Evolutionary conservation across 1,140 invertebrate species (phyloP).

Genomic region (Laupala kohalensis): DNA sequence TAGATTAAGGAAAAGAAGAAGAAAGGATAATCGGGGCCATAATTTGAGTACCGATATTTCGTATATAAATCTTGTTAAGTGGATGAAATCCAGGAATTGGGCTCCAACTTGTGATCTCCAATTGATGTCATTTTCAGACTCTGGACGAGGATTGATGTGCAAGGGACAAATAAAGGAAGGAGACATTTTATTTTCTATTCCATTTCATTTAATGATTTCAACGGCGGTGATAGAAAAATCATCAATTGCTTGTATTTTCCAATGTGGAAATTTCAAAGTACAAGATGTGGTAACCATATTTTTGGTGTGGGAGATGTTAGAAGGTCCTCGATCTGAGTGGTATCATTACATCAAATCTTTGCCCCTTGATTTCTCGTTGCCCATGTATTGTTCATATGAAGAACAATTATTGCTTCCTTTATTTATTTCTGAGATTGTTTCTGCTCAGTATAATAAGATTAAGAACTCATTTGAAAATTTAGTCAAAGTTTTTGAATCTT

Average conservation of each 20-base stretch:
- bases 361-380: constrained; percentile 35
- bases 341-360: constrained; percentile 42
- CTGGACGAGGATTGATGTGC: constrained; percentile 44
- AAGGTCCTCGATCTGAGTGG: constrained; percentile 29
- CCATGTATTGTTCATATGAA: constrained; percentile 33
- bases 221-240: constrained; percentile 31
- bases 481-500: constrained; percentile 20
- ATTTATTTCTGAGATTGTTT: constrained; percentile 20
- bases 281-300: constrained; percentile 46
- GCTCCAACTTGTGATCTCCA: constrained; percentile 28
- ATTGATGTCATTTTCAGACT: constrained; percentile 33
- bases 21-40: background rate
- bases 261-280: constrained; percentile 18
- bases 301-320: constrained; percentile 37
- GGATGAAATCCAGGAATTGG: constrained; percentile 31
- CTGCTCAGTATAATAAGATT: constrained; percentile 18
- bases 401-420: constrained; percentile 24
- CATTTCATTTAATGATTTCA: constrained; percentile 42
- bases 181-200: constrained; percentile 40
- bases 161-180: constrained; percentile 32
- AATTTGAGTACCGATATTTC: background rate
- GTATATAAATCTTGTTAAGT: constrained; percentile 20
- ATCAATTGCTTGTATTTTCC: constrained; percentile 31
- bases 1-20: background rate
- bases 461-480: constrained; percentile 20